Percentiles rank a stretch among this genome's conserved stretches.
Conservation (phyloP, 1,140 invertebrate genomes). For the Lycorma delicatula region DNA sequence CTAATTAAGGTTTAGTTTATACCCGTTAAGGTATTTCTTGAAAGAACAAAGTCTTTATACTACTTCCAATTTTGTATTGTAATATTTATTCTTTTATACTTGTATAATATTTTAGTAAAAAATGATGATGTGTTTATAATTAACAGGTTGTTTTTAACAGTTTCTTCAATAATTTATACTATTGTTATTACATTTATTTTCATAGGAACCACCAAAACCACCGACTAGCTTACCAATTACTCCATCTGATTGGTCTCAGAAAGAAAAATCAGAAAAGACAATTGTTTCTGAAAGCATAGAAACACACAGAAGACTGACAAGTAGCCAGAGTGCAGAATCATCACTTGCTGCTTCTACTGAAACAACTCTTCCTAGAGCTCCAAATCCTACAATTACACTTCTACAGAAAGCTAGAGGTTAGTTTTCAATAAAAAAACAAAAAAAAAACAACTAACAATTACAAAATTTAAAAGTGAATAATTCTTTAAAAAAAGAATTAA, state of each 20-base stretch:
- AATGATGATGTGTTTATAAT: too few relatives aligned
- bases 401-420: slow-evolving; percentile 82
- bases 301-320: slow-evolving; percentile 12
- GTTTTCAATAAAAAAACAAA: slow-evolving; percentile 9
- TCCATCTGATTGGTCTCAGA: not conserved
- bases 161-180: not conserved
- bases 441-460: slow-evolving; percentile 9
- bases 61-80: too few relatives aligned
- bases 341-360: slow-evolving; percentile 31
- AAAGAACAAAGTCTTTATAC: too few relatives aligned
- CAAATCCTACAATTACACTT: slow-evolving; percentile 80
- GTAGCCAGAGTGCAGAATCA: slow-evolving; percentile 21
- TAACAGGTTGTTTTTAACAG: not conserved
- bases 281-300: not conserved
- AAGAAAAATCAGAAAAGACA: not conserved
- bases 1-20: too few relatives aligned
- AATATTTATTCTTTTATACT: too few relatives aligned
- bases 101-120: too few relatives aligned
- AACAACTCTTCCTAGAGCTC: slow-evolving; percentile 59
- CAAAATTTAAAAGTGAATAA: too few relatives aligned
- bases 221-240: slow-evolving; percentile 7
- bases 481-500: too few relatives aligned
- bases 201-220: slow-evolving; percentile 12
- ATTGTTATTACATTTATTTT: too few relatives aligned
- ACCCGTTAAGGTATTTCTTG: too few relatives aligned